A percentile compares a stretch with the other conserved stretches of the same genome.
Evolutionary conservation across 2,113 vertebrate species (phyloP).

Genomic region (Carollia perspicillata): DNA sequence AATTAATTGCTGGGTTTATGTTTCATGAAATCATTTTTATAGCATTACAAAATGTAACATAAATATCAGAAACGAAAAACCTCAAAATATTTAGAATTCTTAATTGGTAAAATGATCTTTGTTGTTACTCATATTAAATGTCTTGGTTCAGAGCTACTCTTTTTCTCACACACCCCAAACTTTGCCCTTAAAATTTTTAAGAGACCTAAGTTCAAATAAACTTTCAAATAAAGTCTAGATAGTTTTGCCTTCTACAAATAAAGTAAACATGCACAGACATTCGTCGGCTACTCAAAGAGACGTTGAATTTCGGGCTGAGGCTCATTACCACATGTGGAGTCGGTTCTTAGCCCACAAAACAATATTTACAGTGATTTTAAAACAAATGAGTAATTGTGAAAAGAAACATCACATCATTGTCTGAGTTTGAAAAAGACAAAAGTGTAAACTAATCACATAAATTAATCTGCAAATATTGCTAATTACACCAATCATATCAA

Average conservation of each 20-base stretch:
- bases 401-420: constrained; percentile 10
- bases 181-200: background rate
- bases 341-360: background rate
- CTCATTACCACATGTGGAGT: background rate
- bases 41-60: background rate
- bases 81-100: background rate
- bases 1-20: background rate
- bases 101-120: background rate
- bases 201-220: background rate
- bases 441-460: constrained; percentile 35
- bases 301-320: background rate
- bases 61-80: background rate
- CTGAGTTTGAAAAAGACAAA: constrained; percentile 29
- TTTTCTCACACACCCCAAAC: background rate
- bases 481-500: background rate
- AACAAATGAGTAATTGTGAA: background rate
- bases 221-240: background rate
- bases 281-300: background rate
- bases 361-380: constrained; percentile 25
- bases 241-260: background rate
- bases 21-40: background rate
- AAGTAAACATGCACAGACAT: background rate
- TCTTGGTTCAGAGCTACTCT: background rate
- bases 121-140: background rate
- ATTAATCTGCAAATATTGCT: constrained; percentile 10